Base-by-base conservation (phyloP, 30 jellyfish, hydroid and myxozoan genomes). In the Cassiopea andromeda region DNA sequence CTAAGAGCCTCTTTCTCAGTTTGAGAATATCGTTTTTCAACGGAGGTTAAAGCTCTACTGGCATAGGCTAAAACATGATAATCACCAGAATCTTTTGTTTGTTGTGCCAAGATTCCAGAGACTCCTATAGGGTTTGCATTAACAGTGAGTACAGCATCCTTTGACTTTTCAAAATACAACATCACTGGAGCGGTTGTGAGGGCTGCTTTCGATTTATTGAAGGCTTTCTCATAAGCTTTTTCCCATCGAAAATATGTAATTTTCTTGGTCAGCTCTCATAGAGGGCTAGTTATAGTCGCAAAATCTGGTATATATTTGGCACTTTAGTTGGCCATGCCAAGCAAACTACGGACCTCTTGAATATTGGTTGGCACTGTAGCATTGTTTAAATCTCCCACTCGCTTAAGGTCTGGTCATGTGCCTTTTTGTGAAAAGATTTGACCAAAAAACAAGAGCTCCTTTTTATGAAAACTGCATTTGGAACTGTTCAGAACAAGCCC, bases 281-380 rank as follows among this genome's bases (percentile, higher is more conserved):
- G 38, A 27, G 38, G 94, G 15, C 83, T 85, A 2, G 94, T 87
- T 0, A 75, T 54, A 12, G 77, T 60, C 5, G 85, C 78, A 48
- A 83, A 83, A 44, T 83, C 58, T 27, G 61, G 60, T 4, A 83
- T 83, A 71, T 50, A 83, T 1, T 68, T 44, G 46, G 69, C 18
- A 57, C 91, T 67, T 44, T 83, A 83, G 46, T 68, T 83, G 46
- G 91, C 91, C 84, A 83, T 83, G 16, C 91, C 90, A 7, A 78
- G 86, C 19, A 87, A 77, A 54, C 84, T 69, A 27, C 90, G 15
- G 6, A 87, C 92, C 2, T 87, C 94, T 10, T 60, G 73, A 38
- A 68, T 77, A 15, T 83, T 73, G n/a, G 19, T 18, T 10, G 93
- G 93, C 9, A 44, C 66, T 0, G 87, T 44, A 7, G 91, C 75